Evolutionary conservation across 30 jellyfish, hydroid and myxozoan genomes (phyloP), one percentile per base, ranked within the genome.

Genomic region (Hydractinia symbiolongicarpus): DNA sequence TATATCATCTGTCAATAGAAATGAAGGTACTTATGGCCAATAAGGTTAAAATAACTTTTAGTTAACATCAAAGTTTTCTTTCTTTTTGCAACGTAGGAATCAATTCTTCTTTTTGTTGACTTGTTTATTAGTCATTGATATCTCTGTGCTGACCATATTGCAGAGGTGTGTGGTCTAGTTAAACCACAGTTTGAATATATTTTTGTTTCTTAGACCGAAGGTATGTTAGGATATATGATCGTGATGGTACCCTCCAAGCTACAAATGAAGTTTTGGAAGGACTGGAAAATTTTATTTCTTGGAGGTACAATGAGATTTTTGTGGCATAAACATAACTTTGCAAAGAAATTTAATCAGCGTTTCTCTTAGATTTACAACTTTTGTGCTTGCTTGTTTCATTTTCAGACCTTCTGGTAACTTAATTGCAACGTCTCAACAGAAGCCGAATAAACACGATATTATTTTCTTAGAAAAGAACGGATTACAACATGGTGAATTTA

Each of bases 391-490:
- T 17, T 4, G 54, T 19, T 78, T 16, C 53, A 8, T 66, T 51
- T 68, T 5, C 69, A 90, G 97, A 77, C 95, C 97, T 5, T 54
- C 73, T 50, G 97, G 97, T 15, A 90, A 82, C 73, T 67, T 85
- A 66, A 82, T 90, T 19, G 95, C 95, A 44, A 82, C 93, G 20
- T 64, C 97, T 16, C 97, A 90, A 82, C 75, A 94, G 55, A 90
- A 86, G 57, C 97, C 95, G 50, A 90, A 90, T 68, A 90, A 85
- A 72, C 97, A 90, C 53, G 95, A 90, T 66, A 83, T 90, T 56
- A 73, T 90, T 54, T 90, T 90, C 72, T 81, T 90, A 16, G 97
- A 90, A 78, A 85, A 85, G 83, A 90, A 90, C 74, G 97, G 97
- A 6, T 62, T 90, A 55, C 78, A 77, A 61, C 97, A 90, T 79